Base-by-base conservation (phyloP, 2,113 vertebrate genomes). In the Salvelinus alpinus region DNA sequence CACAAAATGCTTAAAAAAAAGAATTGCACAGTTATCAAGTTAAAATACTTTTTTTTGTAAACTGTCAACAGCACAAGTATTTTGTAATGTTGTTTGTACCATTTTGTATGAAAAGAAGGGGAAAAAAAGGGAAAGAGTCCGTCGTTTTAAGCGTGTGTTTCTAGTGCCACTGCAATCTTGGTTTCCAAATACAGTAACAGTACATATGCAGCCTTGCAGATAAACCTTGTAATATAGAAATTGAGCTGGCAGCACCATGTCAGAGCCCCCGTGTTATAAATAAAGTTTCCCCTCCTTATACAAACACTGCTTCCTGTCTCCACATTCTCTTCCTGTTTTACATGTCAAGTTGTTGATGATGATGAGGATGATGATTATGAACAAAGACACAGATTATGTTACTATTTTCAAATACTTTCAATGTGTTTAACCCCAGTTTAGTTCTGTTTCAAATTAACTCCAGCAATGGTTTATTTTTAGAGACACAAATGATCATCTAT, bases 21-120 rank as follows among this genome's bases (percentile, higher is more conserved):
- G 91, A 91, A 87, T 89, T 87, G 91, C 89, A 92, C 92, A 84
- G 89, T 92, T 92, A 92, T 92, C 34, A 76, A 84, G 92, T 92
- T 91, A 82, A 66, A 85, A 94, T 82, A 83, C 65, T 91, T 92
- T 94, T 98, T 94, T 98, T 99, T 98, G 95, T 96, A 97, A 98
- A 96, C 89, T 80, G 92, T 95, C 94, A 93, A 97, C 95, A 97
- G 96, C 97, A 97, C 97, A 98, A 98, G 93, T 96, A 95, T 97
- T 98, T 98, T 99, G 95, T 99, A 98, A 96, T 92, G 96, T 97
- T 88, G 95, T 97, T 99, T 98, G 96, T 98, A 98, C 95, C 94
- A 95, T 97, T 98, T 96, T 99, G 93, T 98, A 97, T 91, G 64
- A 83, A 87, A 80, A 81, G 72, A 76, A 59, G 8, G 25, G 25